These are phyloP conservation scores for Tetragonula clypearis DNA, from an alignment of 1,140 invertebrate species.

Conservation along the genomic window DNA sequence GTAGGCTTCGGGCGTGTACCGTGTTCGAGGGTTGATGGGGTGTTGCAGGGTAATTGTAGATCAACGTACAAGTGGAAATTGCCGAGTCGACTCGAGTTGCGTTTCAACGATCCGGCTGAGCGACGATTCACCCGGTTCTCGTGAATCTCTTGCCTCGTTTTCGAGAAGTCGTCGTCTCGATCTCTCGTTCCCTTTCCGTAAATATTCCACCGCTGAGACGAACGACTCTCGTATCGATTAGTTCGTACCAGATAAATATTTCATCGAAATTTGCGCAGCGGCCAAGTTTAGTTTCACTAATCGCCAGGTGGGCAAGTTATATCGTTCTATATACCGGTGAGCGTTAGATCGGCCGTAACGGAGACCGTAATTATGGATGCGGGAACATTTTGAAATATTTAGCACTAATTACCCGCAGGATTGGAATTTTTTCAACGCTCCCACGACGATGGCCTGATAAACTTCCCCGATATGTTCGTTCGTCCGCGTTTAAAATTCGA, in stretches of 20 bases:
- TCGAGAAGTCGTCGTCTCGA: background rate
- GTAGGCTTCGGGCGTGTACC: background rate
- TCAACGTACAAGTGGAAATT: slow-evolving; percentile 2
- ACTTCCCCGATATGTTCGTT: background rate
- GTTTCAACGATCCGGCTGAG: background rate
- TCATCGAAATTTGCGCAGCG: background rate
- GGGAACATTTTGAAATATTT: background rate
- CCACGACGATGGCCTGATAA: background rate
- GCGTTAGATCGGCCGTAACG: no score
- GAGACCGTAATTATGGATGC: background rate
- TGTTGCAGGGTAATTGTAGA: background rate
- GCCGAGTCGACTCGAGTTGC: background rate
- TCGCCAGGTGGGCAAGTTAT: background rate
- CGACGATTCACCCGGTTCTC: background rate
- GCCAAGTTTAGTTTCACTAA: background rate
- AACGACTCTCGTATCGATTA: background rate
- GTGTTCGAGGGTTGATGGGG: background rate
- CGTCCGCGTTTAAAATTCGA: background rate
- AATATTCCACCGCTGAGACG: background rate
- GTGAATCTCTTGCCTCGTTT: background rate
- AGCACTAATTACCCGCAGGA: background rate
- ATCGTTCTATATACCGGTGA: background rate
- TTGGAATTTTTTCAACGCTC: background rate
- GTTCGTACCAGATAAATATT: no score
- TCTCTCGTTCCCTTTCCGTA: background rate